Conservation (phyloP, 2,797 vertebrate species). For the Borostomias antarcticus region DNA sequence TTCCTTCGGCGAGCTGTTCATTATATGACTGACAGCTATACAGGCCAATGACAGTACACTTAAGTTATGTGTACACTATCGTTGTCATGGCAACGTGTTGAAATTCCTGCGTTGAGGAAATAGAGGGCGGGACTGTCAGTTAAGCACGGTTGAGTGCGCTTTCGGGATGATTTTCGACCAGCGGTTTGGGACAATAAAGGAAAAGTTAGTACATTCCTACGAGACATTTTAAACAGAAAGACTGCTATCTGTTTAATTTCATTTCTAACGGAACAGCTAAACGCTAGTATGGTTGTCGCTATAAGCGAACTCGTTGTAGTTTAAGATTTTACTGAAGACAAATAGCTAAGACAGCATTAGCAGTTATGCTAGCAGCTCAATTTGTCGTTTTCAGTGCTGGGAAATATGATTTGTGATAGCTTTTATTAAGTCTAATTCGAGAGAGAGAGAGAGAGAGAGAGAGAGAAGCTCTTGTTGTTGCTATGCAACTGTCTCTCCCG, state of each 20-base stretch:
- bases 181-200: constrained; percentile 47
- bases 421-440: background rate
- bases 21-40: constrained; percentile 61
- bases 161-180: constrained; percentile 28
- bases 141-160: constrained; percentile 74
- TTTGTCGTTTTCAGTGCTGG: too few species aligned
- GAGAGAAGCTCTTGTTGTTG: constrained; percentile 5
- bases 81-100: constrained; percentile 65
- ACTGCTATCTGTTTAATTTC: background rate
- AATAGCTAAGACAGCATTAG: too few species aligned
- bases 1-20: constrained; percentile 34
- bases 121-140: constrained; percentile 61
- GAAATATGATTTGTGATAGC: too few species aligned
- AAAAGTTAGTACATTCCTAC: constrained; percentile 38
- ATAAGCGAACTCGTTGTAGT: background rate
- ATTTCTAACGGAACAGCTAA: constrained; percentile 1
- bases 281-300: background rate
- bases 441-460: background rate
- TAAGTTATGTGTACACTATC: constrained; percentile 58
- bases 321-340: too few species aligned
- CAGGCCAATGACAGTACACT: constrained; percentile 60
- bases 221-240: background rate
- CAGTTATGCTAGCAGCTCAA: too few species aligned
- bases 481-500: constrained; percentile 2
- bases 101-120: constrained; percentile 67